A percentile compares a stretch with the other conserved stretches of the same genome.
Conservation (phyloP, 1,140 invertebrate species). For the Sarcophaga bullata region DNA sequence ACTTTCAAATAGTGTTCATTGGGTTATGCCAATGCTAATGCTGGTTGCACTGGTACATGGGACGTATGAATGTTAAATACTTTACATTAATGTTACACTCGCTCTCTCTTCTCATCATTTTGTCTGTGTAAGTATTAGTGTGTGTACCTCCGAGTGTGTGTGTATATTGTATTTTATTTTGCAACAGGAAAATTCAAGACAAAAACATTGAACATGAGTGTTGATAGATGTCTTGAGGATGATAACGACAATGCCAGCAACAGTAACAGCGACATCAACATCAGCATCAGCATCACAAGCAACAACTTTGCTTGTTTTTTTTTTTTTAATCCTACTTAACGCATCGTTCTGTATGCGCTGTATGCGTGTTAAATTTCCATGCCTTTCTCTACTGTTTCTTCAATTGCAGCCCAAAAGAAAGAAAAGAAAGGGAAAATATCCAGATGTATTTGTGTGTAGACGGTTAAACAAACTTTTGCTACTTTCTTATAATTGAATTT, state of each 20-base stretch:
- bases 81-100: not conserved
- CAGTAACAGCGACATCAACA: not conserved
- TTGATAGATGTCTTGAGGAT: not conserved
- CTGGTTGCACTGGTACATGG: not conserved
- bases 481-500: slow-evolving; percentile 27
- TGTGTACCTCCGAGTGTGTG: no score
- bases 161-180: no score
- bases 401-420: not conserved
- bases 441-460: slow-evolving; percentile 23
- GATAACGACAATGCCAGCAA: not conserved
- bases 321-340: not conserved
- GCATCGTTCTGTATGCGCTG: not conserved
- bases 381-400: not conserved
- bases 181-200: slow-evolving; percentile 6
- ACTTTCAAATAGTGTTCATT: no score
- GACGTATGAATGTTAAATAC: slow-evolving; percentile 17
- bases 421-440: not conserved
- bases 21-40: not conserved
- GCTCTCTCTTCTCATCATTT: not conserved
- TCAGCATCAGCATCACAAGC: no score
- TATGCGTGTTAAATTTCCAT: not conserved
- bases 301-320: no score
- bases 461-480: slow-evolving; percentile 21
- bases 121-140: no score
- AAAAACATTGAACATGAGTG: not conserved